Percentiles rank a stretch among this genome's conserved stretches.
phyloP scores from a whole-genome alignment of 2,797 vertebrate genomes.

The Knipowitschia caucasica region DNA sequence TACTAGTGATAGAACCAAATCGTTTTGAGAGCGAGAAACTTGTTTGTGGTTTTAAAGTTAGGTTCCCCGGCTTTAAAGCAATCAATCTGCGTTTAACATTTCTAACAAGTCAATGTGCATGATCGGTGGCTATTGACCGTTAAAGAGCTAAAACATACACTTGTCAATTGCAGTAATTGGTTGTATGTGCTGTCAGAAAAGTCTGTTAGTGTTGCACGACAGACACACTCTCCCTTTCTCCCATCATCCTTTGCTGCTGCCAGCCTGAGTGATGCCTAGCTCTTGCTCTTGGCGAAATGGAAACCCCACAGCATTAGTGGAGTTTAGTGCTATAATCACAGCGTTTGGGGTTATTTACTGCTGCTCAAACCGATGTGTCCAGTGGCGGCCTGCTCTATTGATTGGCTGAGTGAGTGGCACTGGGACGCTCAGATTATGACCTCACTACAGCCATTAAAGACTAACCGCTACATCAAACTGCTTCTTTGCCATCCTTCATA shows the following conservation, averaged over 20 bases:
- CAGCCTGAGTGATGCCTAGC: constrained; percentile 34
- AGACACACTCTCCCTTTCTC: constrained; percentile 26
- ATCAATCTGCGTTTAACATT: too few relatives aligned
- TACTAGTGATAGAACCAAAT: too few relatives aligned
- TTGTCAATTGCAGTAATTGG: not conserved
- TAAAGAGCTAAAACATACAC: not conserved
- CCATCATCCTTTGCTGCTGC: constrained; percentile 13
- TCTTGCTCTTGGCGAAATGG: constrained; percentile 31
- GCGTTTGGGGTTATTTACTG: constrained; percentile 53
- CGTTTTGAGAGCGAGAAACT: too few relatives aligned
- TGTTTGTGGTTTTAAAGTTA: too few relatives aligned
- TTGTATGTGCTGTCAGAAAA: constrained; percentile 41
- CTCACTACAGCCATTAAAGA: constrained; percentile 35
- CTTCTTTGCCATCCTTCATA: not conserved
- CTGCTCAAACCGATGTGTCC: constrained; percentile 46
- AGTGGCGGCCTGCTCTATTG: constrained; percentile 34
- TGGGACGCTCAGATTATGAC: constrained; percentile 39
- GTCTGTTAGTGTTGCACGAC: constrained; percentile 18
- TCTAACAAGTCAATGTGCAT: not conserved
- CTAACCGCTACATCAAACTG: constrained; percentile 12
- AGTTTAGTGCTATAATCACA: constrained; percentile 47
- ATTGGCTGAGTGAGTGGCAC: constrained; percentile 36
- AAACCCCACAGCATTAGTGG: constrained; percentile 40
- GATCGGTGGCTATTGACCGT: not conserved
- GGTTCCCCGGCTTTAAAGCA: too few relatives aligned